phyloP scores from a whole-genome alignment of 2,888 invertebrate genomes.

The Lypha dubia region DNA sequence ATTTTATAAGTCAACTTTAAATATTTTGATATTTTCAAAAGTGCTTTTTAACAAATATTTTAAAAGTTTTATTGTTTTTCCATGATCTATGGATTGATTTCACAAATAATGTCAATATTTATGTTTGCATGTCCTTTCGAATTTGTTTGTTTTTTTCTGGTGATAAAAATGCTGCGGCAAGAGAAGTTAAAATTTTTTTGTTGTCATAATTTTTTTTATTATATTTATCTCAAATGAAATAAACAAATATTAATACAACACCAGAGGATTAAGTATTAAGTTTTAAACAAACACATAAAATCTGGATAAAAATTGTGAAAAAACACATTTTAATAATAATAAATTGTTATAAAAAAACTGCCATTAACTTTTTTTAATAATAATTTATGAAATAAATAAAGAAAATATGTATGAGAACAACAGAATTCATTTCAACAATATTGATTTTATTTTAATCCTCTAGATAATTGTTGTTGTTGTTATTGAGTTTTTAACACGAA shows the following conservation, averaged over 20 bases:
- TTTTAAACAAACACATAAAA: conserved; percentile 22
- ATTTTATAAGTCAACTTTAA: no score
- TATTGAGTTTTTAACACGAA: conserved; percentile 16
- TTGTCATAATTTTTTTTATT: neutral
- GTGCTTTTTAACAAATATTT: no score
- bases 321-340: neutral
- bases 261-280: conserved; percentile 49
- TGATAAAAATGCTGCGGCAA: neutral
- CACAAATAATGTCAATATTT: neutral
- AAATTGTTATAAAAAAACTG: neutral
- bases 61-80: no score
- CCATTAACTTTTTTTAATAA: conserved; percentile 14
- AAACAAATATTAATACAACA: conserved; percentile 59
- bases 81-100: no score
- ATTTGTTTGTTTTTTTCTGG: neutral
- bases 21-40: no score
- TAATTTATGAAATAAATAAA: neutral
- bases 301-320: conserved; percentile 13
- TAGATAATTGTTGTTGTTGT: conserved; percentile 31
- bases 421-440: conserved; percentile 28
- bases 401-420: conserved; percentile 7
- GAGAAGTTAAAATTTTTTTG: neutral
- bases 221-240: conserved; percentile 41
- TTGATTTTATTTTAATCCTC: conserved; percentile 48
- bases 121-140: no score